These are phyloP conservation scores for Spermophilus dauricus DNA, from an alignment of 2,113 vertebrate genomes.

Conservation along the genomic window DNA sequence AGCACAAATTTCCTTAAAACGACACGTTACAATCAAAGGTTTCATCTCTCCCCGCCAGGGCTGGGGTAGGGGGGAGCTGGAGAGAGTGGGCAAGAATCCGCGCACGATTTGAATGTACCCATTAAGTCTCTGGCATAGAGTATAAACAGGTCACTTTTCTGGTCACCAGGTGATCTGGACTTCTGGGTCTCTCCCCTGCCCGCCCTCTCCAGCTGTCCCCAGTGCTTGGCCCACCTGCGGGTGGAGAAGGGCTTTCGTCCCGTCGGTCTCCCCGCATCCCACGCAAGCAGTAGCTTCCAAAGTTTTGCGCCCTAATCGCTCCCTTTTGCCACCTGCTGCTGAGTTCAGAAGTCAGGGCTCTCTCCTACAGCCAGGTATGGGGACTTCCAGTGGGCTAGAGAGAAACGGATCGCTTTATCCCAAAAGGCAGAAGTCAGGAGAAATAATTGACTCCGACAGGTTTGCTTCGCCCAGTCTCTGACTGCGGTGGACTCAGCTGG, in stretches of 20 bases:
- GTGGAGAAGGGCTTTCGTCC: slow-evolving; percentile 52
- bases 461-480: slow-evolving; percentile 60
- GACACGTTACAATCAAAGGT: slow-evolving; percentile 56
- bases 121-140: not conserved
- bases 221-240: slow-evolving; percentile 74
- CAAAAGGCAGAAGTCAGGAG: slow-evolving; percentile 61
- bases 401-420: slow-evolving; percentile 42
- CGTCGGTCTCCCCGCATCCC: slow-evolving; percentile 8
- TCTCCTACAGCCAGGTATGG: not conserved
- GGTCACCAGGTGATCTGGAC: not conserved
- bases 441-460: slow-evolving; percentile 74
- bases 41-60: slow-evolving; percentile 1
- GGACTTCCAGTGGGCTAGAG: slow-evolving; percentile 36
- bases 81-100: not conserved
- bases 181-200: not conserved
- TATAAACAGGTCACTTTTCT: slow-evolving; percentile 40
- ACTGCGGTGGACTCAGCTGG: slow-evolving; percentile 38
- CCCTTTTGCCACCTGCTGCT: slow-evolving; percentile 70
- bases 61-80: not conserved
- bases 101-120: slow-evolving; percentile 33
- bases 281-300: slow-evolving; percentile 63
- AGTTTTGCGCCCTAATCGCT: slow-evolving; percentile 58
- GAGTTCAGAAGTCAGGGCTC: slow-evolving; percentile 48
- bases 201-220: slow-evolving; percentile 47
- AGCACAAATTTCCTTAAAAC: slow-evolving; percentile 73